Evolutionary conservation across 2,113 vertebrate species (phyloP).

Genomic region (Gnathonemus echidnorhynchus): DNA sequence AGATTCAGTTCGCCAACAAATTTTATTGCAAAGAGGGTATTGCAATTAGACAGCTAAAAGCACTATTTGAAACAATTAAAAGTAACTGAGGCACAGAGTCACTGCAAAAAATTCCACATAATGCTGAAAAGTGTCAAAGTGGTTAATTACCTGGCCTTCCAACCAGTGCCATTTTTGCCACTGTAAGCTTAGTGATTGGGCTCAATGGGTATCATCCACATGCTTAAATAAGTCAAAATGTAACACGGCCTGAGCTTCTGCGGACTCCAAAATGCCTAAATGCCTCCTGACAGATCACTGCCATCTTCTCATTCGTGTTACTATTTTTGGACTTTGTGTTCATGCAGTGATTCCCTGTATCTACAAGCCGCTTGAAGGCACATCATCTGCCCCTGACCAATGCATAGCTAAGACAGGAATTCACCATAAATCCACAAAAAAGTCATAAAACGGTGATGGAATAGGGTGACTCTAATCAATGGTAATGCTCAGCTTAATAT

Average conservation of each 20-base stretch:
- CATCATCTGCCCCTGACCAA: slow-evolving; percentile 8
- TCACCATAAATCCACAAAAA: background rate
- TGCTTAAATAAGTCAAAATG: background rate
- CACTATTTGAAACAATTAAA: background rate
- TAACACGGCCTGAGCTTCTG: background rate
- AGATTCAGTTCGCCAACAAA: background rate
- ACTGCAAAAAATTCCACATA: background rate
- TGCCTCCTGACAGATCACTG: background rate
- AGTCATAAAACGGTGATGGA: background rate
- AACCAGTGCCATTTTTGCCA: background rate
- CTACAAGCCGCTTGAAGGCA: background rate
- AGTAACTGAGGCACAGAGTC: background rate
- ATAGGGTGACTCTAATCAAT: background rate
- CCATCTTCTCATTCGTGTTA: background rate
- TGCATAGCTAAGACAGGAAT: slow-evolving; percentile 1
- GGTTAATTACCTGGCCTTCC: background rate
- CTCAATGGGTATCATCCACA: background rate
- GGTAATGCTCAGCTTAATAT: slow-evolving; percentile 2
- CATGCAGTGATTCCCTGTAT: background rate
- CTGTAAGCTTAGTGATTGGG: background rate
- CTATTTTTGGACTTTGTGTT: slow-evolving; percentile 1
- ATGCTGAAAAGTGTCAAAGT: background rate
- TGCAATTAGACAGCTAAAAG: background rate
- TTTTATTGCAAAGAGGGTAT: background rate
- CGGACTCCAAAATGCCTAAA: background rate